phyloP scores from a whole-genome alignment of 2,113 vertebrate genomes.

The Passer domesticus region DNA sequence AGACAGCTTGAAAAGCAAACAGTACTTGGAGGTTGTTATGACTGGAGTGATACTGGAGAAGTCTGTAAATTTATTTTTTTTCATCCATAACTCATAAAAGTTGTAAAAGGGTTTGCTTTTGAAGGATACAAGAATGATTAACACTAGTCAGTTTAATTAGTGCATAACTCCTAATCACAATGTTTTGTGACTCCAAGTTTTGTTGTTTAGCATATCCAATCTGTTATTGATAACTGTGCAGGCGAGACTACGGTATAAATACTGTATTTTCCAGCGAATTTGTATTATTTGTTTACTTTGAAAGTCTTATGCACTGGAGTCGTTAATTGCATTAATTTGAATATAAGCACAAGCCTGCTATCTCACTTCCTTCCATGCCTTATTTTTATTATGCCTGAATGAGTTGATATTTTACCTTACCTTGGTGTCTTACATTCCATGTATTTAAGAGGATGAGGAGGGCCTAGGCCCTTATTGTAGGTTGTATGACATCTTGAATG shows the following conservation, averaged over 20 bases:
- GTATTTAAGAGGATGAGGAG: not conserved
- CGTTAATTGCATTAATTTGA: not conserved
- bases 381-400: not conserved
- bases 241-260: not conserved
- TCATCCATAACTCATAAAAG: not conserved
- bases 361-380: not conserved
- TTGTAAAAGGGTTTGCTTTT: not conserved
- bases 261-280: not conserved
- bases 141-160: not conserved
- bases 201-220: not conserved
- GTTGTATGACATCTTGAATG: not conserved
- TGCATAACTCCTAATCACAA: not conserved
- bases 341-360: not conserved
- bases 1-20: constrained; percentile 38
- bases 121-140: not conserved
- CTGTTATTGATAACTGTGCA: not conserved
- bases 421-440: not conserved
- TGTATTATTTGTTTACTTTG: not conserved
- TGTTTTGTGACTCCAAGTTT: not conserved
- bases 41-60: not conserved
- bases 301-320: not conserved
- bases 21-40: constrained; percentile 36
- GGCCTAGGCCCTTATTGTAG: rapidly evolving
- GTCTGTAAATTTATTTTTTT: not conserved
- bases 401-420: not conserved